Conservation (phyloP, 2,888 invertebrate species). For the Papilio protenor region DNA sequence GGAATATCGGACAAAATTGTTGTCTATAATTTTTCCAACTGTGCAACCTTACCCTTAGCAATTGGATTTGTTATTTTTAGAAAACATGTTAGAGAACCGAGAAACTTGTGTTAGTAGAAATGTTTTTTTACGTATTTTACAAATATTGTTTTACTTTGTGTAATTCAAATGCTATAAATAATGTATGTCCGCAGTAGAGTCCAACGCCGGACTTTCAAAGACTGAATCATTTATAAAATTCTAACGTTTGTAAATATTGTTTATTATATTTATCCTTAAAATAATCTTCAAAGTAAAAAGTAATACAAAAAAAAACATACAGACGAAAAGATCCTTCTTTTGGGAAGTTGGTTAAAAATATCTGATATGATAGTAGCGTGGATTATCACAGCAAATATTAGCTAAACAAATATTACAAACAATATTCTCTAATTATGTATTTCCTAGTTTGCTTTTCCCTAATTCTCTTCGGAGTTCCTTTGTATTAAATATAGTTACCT, state of each 20-base stretch:
- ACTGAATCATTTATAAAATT: not conserved
- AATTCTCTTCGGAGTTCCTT: not conserved
- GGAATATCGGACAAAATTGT: not conserved
- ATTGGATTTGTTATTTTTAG: conserved; percentile 7
- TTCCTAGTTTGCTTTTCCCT: conserved; percentile 11
- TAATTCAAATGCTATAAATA: not conserved
- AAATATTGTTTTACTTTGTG: conserved; percentile 18
- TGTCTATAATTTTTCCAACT: not conserved
- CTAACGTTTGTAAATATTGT: not conserved
- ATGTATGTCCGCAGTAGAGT: not conserved
- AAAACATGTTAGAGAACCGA: not conserved
- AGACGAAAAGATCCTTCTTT: too few species aligned
- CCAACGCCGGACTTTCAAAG: not conserved
- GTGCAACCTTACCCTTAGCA: not conserved
- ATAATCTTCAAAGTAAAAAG: too few species aligned
- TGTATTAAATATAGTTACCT: not conserved
- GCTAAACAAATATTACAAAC: conserved; percentile 10
- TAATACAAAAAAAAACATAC: too few species aligned
- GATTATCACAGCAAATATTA: conserved; percentile 1
- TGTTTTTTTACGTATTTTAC: not conserved
- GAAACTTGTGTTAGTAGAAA: not conserved
- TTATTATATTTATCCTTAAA: too few species aligned
- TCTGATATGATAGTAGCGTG: not conserved
- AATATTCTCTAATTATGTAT: conserved; percentile 4
- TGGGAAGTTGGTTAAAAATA: not conserved